Evolutionary conservation across 2,888 invertebrate genomes (phyloP), one percentile per base, ranked within the genome.

Genomic region (Tenthredo livida): DNA sequence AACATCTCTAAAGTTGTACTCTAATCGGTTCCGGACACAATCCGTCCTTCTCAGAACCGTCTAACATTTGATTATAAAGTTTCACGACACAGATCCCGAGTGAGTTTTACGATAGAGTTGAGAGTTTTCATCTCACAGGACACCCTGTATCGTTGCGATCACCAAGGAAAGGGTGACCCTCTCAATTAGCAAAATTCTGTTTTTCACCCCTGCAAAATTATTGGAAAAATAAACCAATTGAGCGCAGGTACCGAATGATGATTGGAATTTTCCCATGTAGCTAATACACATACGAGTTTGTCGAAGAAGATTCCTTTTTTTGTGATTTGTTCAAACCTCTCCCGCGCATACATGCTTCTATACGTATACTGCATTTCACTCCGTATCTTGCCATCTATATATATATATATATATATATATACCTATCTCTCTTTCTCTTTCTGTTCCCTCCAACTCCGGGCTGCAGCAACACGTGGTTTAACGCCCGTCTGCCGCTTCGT

Each of bases 381-480:
- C 15, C 10, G 40, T 12, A 21, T 21, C 40, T 40, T 40, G 10
- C 72, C 43, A n/a, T 43, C 72, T 73, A 4, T 73, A 40, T n/a
- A n/a, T n/a, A n/a, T n/a, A n/a, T n/a, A n/a, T n/a, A n/a, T n/a
- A n/a, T n/a, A n/a, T n/a, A n/a, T n/a, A n/a, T 21, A 7, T 1
- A 40, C 37, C 72, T 4, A 73, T 73, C 43, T 43, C 40, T 73
- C n/a, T 73, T 73, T 6, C 15, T 29, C 70, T 29, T 37, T 29
- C 70, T 37, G 17, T 37, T 37, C n/a, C 33, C 17, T 70, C 70
- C 1, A 70, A 70, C 72, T 40, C 40, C 43, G 37, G 33, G 72
- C 72, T 73, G 77, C 54, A 75, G 77, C 77, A 75, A 47, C 77
- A 77, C 54, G 77, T 77, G 77, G 77, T 54, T 77, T 29, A 25